These are phyloP conservation scores for Scarus forsteni DNA, from an alignment of 2,797 vertebrate species.

Conservation along the genomic window DNA sequence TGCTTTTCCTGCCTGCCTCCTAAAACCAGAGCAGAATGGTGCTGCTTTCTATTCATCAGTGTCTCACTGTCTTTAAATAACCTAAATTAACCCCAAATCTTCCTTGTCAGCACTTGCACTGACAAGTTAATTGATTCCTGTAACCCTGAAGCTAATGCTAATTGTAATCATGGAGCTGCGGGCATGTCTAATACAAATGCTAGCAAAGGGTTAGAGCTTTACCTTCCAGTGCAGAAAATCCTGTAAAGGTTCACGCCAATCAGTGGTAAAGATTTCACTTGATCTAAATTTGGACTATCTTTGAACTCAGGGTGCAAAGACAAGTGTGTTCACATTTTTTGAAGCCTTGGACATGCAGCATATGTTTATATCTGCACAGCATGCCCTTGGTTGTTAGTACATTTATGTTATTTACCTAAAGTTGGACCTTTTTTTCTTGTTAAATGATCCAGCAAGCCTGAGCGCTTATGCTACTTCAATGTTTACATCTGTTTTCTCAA, in stretches of 20 bases:
- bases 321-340: too few relatives aligned
- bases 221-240: constrained; percentile 23
- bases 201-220: constrained; percentile 14
- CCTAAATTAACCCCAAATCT: constrained; percentile 2
- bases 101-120: constrained; percentile 13
- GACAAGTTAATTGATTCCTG: constrained; percentile 38
- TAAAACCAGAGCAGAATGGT: background rate
- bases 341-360: too few relatives aligned
- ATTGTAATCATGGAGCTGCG: constrained; percentile 32
- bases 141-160: constrained; percentile 21
- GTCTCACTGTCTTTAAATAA: background rate
- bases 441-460: too few relatives aligned
- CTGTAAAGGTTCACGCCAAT: background rate
- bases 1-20: constrained; percentile 5
- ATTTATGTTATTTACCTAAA: too few relatives aligned
- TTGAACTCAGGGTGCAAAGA: background rate
- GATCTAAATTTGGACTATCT: background rate
- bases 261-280: background rate
- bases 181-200: constrained; percentile 19
- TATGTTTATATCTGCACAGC: too few relatives aligned
- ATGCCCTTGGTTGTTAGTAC: too few relatives aligned
- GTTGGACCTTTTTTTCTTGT: too few relatives aligned
- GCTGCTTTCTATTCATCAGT: background rate
- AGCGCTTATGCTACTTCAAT: too few relatives aligned
- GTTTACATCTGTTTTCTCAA: too few relatives aligned